A percentile compares a stretch with the other conserved stretches of the same genome.
phyloP scores from a whole-genome alignment of 2,888 invertebrate genomes.

The Sturmia bella region DNA sequence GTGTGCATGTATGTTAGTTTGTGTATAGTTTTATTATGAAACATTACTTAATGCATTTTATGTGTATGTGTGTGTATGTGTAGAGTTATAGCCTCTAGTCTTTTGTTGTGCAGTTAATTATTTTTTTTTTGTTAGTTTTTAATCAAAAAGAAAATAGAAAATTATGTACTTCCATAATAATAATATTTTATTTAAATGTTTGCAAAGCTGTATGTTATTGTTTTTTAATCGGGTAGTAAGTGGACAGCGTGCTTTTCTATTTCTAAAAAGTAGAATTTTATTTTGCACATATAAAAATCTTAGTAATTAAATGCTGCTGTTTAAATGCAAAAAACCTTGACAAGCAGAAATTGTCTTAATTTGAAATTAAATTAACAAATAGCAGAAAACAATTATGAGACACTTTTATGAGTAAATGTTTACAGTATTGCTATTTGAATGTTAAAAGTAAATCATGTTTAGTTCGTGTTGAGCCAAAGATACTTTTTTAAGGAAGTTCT shows the following conservation, averaged over 20 bases:
- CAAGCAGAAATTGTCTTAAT: no score
- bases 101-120: constrained; percentile 25
- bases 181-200: constrained; percentile 31
- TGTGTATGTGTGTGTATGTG: not conserved
- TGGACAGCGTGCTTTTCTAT: constrained; percentile 37
- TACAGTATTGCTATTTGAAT: no score
- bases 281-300: constrained; percentile 8
- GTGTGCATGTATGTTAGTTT: not conserved
- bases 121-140: constrained; percentile 30
- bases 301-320: no score
- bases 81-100: constrained; percentile 44
- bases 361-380: no score
- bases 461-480: no score
- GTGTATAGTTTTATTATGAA: not conserved
- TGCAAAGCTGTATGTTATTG: not conserved
- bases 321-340: no score
- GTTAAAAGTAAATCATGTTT: no score
- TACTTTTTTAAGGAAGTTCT: no score
- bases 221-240: not conserved
- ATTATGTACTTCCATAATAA: constrained; percentile 34
- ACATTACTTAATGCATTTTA: not conserved
- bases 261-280: constrained; percentile 3
- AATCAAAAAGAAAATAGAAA: constrained; percentile 51
- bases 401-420: no score
- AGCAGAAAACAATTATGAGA: no score